These are phyloP conservation scores for Dione vanillae DNA, from an alignment of 2,888 invertebrate species.

Conservation along the genomic window DNA sequence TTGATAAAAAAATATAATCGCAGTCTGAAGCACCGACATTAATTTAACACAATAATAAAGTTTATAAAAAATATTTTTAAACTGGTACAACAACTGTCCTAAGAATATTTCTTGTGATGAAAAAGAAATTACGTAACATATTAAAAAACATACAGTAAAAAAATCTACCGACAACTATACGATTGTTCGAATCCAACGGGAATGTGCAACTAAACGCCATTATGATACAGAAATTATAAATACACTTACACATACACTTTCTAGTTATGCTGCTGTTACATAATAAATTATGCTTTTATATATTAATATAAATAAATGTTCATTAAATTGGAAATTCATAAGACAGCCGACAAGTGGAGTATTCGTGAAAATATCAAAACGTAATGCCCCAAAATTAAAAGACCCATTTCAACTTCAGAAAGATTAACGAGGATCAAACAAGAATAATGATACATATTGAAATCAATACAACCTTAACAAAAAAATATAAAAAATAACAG, in stretches of 20 bases:
- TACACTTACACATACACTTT: slow-evolving; percentile 63
- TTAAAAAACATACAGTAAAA: slow-evolving; percentile 53
- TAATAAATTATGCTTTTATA: slow-evolving; percentile 68
- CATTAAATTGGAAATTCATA: slow-evolving; percentile 39
- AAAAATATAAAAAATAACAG: slow-evolving; percentile 54
- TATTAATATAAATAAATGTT: slow-evolving; percentile 61
- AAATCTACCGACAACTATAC: slow-evolving; percentile 52
- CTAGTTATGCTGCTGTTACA: slow-evolving; percentile 68
- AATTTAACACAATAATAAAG: slow-evolving; percentile 40
- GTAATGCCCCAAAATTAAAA: slow-evolving; percentile 11
- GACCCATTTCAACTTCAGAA: neutral
- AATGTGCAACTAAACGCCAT: slow-evolving; percentile 67
- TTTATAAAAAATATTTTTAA: slow-evolving; percentile 43
- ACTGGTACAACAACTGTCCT: slow-evolving; percentile 40
- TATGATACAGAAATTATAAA: slow-evolving; percentile 84
- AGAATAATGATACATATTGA: slow-evolving; percentile 26
- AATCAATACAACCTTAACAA: slow-evolving; percentile 49
- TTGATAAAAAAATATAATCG: slow-evolving; percentile 34
- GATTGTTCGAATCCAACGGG: slow-evolving; percentile 74
- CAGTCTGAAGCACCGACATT: slow-evolving; percentile 36
- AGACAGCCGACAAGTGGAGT: slow-evolving; percentile 53
- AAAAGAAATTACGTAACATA: slow-evolving; percentile 45
- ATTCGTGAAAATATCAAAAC: slow-evolving; percentile 54
- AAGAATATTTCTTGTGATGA: slow-evolving; percentile 51
- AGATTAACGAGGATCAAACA: slow-evolving; percentile 3